Evolutionary conservation across 2,797 vertebrate genomes (phyloP), one percentile per base, ranked within the genome.

Genomic region (Vireo griseus): DNA sequence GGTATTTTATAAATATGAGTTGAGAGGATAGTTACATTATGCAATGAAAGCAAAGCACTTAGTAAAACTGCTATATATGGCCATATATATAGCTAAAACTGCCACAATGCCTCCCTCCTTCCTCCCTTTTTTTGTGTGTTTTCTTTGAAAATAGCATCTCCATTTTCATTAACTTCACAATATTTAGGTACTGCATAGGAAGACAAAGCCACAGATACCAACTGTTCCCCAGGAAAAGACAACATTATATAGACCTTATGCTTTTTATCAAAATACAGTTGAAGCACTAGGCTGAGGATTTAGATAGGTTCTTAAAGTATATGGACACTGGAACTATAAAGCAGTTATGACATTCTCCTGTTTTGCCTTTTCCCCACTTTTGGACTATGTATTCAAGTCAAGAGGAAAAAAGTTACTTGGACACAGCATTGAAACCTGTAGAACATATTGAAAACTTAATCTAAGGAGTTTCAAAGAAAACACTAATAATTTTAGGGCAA

Each of bases 61-160:
- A 54, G 7, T 62, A 63, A 51, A 91, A 42, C 29, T 54, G 15
- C 21, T 63, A 29, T 39, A 83, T 16, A 16, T 18, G 42, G 37
- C n/a, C 25, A 52, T 33, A 76, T 14, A 40, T 17, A 40, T 16
- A 52, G 33, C 11, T 24, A 20, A 45, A 61, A 47, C n/a, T 68
- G 40, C 13, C 45, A 14, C 11, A 87, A 69, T 20, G 11, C 4
- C 8, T 3, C 4, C 16, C 3, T 37, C 3, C 4, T 1, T 19
- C 6, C 2, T 40, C 14, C 3, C 5, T 50, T 75, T 75, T 51
- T 50, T 44, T 1, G 9, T 37, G 10, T 66, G 14, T 47, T 78
- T 79, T 79, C 24, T 86, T 74, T 81, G 55, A 69, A 91, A 68
- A 80, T 19, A 71, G 24, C 24, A n/a, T 82, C 44, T 81, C 37